Evolutionary conservation across 64 coral and sea anemone species (phyloP).

Genomic region (Montipora capricornis): DNA sequence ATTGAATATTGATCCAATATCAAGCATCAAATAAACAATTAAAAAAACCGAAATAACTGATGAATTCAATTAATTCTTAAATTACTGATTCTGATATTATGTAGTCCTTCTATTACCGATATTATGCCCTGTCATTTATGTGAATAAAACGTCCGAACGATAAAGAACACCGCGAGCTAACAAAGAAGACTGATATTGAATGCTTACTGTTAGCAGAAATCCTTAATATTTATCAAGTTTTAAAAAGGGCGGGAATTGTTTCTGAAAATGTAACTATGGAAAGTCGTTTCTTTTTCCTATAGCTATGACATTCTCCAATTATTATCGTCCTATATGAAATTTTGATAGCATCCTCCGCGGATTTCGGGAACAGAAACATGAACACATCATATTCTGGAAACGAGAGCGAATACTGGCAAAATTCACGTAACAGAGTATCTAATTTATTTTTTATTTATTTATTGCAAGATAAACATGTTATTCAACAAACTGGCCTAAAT

Average conservation of each 20-base stretch:
- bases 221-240: not conserved
- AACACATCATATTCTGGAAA: too few relatives aligned
- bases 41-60: not conserved
- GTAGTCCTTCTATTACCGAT: not conserved
- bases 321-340: too few relatives aligned
- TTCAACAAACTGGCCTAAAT: too few relatives aligned
- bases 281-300: not conserved
- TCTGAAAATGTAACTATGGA: not conserved
- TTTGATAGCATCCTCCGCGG: too few relatives aligned
- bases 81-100: too few relatives aligned
- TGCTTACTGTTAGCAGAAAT: not conserved
- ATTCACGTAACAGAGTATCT: too few relatives aligned
- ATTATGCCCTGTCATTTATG: not conserved
- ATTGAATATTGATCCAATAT: not conserved
- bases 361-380: too few relatives aligned
- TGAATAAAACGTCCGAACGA: not conserved
- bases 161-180: not conserved
- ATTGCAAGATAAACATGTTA: too few relatives aligned
- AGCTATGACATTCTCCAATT: too few relatives aligned
- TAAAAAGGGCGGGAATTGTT: not conserved
- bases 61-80: too few relatives aligned
- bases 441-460: too few relatives aligned
- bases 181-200: not conserved
- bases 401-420: too few relatives aligned
- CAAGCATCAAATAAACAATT: not conserved